Evolutionary conservation across 2,888 invertebrate species (phyloP), one percentile per base, ranked within the genome.

Genomic region (Drosophila stalkeri): DNA sequence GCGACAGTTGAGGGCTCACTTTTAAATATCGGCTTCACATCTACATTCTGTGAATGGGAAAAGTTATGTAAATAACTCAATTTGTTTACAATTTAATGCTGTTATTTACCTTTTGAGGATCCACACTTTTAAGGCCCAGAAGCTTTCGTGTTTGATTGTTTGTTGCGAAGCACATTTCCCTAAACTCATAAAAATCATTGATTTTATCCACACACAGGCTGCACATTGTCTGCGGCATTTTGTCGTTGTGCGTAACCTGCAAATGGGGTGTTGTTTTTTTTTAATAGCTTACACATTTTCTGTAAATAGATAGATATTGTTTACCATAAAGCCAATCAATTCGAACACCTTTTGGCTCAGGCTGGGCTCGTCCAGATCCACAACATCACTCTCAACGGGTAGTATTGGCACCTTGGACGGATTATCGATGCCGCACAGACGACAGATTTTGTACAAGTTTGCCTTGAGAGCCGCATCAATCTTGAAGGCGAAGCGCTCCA

Each of bases 211-310:
- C 94, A 46, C 95, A 95, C 14, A 94, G 83, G 79, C 94, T 94
- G 76, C 95, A 95, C 63, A 95, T 94, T 14, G 94, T 92, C 0
- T 95, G 95, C 0, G 95, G 95, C 95, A 95, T 95, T 85, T 94
- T 94, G 77, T 95, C 95, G 68, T 94, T 93, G 72, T 93, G 92
- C 9, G 92, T 90, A 1, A 95, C 94, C 95, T 95, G 69, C 20
- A 74, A 79, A 55, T 39, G 39, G 56, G 54, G 62, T 9, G 33
- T 56, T 51, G 16, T 12, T 37, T 23, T 46, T 47, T 46, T 46
- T 20, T 41, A 16, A 0, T 7, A 18, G 2, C 12, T 33, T 47
- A 66, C 39, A 20, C 51, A 51, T 20, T n/a, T 39, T 31, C 3
- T 23, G 12, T 18, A n/a, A 2, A 11, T 46, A 2, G 6, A 8